Evolutionary conservation across 2,113 vertebrate genomes (phyloP), one percentile per base, ranked within the genome.

Genomic region (Anas platyrhynchos): DNA sequence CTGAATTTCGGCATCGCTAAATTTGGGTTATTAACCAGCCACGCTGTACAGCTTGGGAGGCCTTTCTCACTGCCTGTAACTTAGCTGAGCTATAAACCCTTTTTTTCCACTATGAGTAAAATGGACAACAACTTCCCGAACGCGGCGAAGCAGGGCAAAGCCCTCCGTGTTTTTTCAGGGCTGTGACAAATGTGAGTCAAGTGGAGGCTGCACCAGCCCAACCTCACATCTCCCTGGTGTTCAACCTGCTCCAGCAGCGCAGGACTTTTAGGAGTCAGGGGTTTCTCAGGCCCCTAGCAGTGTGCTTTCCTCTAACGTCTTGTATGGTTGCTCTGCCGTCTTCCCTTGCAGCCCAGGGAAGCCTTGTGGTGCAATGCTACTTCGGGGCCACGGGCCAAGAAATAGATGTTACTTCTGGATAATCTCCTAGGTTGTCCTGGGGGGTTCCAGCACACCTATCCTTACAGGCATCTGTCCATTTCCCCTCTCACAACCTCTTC

Each of bases 91-190:
- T 82, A 14, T 13, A 78, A 80, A 68, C 83, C 25, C 16, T 3
- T 13, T 8, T 29, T 16, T 4, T 1, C 7, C 5, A 6, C 6
- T 1, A 1, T n/a, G 4, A 75, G 34, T 14, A 52, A 78, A 65
- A 62, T 31, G 16, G 22, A 18, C 7, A 16, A 23, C 69, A 27
- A 71, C 83, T 79, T 46, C 71, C 55, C 36, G 65, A 54, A 68
- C 20, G 48, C 34, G 17, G 2, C 5, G 12, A 83, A 72, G 11
- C 16, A 2, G 15, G 44, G 29, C n/a, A 63, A 38, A 83, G 91
- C 62, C 17, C 31, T 59, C 31, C 26, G 52, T n/a, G 36, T 3
- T 27, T 56, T 58, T 74, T 21, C 61, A 41, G 20, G 65, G 3
- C 36, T 52, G 29, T 43, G 48, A 23, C 41, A 59, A 21, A n/a